phyloP scores from a whole-genome alignment of 2,113 vertebrate species.

The Istiophorus platypterus region DNA sequence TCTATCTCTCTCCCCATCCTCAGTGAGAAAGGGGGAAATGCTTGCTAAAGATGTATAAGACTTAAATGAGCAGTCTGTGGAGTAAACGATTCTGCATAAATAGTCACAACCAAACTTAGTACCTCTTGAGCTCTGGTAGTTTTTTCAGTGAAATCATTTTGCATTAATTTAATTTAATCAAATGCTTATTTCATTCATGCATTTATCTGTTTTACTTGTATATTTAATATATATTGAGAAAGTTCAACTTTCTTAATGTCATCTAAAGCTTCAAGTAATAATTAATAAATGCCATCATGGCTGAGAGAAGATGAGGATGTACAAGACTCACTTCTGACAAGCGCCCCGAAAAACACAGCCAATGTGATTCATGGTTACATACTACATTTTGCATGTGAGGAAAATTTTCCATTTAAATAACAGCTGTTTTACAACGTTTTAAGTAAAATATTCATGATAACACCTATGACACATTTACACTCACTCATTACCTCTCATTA shows the following conservation, averaged over 20 bases:
- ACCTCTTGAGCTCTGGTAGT: not conserved
- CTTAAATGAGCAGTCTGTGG: not conserved
- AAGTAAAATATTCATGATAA: constrained; percentile 52
- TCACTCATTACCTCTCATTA: constrained; percentile 65
- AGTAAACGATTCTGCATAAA: not conserved
- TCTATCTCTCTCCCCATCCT: not conserved
- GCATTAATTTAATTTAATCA: not conserved
- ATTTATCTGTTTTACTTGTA: not conserved
- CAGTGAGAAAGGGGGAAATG: not conserved
- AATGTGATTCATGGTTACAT: not conserved
- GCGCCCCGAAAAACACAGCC: constrained; percentile 9
- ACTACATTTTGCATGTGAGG: constrained; percentile 32
- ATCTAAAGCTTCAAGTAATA: constrained; percentile 24
- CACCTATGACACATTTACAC: constrained; percentile 52
- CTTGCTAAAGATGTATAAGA: not conserved
- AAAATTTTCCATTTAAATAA: constrained; percentile 38
- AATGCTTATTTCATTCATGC: constrained; percentile 1
- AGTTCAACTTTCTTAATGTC: constrained; percentile 35
- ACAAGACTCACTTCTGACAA: constrained; percentile 21
- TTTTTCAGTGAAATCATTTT: not conserved
- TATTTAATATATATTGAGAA: constrained; percentile 1
- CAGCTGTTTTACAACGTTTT: constrained; percentile 49
- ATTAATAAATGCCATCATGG: constrained; percentile 16
- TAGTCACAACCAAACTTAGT: not conserved
- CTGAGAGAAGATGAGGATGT: constrained; percentile 24